These are phyloP conservation scores for Hemichromis elongatus DNA, from an alignment of 2,113 vertebrate genomes.

Conservation along the genomic window DNA sequence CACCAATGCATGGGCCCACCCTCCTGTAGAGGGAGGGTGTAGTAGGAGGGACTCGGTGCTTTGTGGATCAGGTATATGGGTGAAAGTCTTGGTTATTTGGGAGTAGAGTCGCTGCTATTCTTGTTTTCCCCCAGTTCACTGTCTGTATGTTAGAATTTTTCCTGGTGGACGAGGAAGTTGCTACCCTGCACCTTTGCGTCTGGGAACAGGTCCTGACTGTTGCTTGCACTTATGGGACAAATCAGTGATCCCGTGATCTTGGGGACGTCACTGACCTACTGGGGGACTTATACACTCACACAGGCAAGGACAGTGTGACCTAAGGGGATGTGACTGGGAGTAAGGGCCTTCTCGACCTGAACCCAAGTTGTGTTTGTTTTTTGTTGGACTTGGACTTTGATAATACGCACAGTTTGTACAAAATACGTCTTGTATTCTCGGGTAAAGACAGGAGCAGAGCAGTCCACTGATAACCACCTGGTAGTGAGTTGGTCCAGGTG, in stretches of 20 bases:
- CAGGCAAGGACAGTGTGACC: neutral
- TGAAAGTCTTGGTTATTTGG: neutral
- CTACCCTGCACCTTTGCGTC: too few relatives aligned
- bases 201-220: neutral
- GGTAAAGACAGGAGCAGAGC: neutral
- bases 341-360: neutral
- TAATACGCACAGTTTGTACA: neutral
- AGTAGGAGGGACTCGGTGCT: neutral
- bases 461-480: neutral
- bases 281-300: neutral
- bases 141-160: neutral
- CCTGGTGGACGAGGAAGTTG: neutral
- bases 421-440: neutral
- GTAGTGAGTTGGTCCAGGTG: neutral
- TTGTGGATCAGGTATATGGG: too few relatives aligned
- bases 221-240: neutral
- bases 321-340: neutral
- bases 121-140: neutral
- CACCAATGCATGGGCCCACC: fast-evolving
- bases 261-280: neutral
- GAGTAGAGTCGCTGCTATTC: neutral
- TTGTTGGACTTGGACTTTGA: neutral
- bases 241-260: neutral
- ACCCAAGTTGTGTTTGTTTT: neutral
- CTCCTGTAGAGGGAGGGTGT: neutral